Conservation (phyloP, 1,140 invertebrate species). For the Drosophila ogumai region DNA sequence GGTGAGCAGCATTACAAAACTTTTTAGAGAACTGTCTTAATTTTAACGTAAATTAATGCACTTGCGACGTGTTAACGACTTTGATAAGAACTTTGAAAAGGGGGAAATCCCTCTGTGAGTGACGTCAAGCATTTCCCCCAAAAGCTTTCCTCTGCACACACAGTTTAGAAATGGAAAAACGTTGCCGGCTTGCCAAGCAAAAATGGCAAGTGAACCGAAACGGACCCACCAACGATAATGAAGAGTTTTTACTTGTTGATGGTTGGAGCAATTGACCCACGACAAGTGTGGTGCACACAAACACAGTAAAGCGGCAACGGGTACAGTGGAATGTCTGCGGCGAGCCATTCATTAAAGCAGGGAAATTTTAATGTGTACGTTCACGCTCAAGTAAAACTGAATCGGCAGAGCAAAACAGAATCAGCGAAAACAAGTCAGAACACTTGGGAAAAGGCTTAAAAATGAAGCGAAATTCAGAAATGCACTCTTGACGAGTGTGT, state of each 20-base stretch:
- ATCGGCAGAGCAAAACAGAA: slow-evolving; percentile 69
- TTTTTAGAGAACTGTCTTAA: slow-evolving; percentile 1
- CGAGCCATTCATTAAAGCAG: slow-evolving; percentile 74
- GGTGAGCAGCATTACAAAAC: neutral
- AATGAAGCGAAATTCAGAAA: slow-evolving; percentile 6
- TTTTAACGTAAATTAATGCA: slow-evolving; percentile 18
- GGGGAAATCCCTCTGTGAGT: neutral
- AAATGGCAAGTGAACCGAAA: slow-evolving; percentile 73
- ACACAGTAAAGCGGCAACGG: slow-evolving; percentile 12
- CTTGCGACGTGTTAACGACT: slow-evolving; percentile 3
- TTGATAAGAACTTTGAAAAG: slow-evolving; percentile 13
- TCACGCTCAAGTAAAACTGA: slow-evolving; percentile 82
- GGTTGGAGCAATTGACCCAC: slow-evolving; percentile 51
- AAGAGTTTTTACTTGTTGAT: slow-evolving; percentile 80
- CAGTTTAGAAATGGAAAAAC: slow-evolving; percentile 61
- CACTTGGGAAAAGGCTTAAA: slow-evolving; percentile 19
- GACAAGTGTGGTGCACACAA: slow-evolving; percentile 53
- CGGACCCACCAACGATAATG: slow-evolving; percentile 60
- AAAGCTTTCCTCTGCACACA: slow-evolving; percentile 36
- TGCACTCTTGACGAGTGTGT: neutral
- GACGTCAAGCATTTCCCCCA: slow-evolving; percentile 13
- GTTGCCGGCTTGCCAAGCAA: slow-evolving; percentile 5
- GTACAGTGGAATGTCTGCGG: slow-evolving; percentile 30
- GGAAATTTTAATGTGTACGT: slow-evolving; percentile 76
- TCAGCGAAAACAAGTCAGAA: slow-evolving; percentile 61